phyloP scores from a whole-genome alignment of 2,888 invertebrate species.

The Elysia crispata region DNA sequence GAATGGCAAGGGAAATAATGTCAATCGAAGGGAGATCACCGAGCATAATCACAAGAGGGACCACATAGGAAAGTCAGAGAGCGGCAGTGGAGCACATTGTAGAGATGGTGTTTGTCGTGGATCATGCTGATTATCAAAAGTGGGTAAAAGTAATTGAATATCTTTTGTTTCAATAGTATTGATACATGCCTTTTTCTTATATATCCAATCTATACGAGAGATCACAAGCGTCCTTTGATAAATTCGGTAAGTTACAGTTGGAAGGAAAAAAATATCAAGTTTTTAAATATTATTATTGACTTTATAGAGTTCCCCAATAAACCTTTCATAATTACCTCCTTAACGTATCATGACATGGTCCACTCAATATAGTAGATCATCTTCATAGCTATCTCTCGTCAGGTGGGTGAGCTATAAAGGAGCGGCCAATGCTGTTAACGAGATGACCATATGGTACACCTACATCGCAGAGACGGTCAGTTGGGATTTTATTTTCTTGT shows the following conservation, averaged over 20 bases:
- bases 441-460: slow-evolving; percentile 40
- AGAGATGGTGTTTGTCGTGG: slow-evolving; percentile 38
- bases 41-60: not conserved
- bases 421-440: not conserved
- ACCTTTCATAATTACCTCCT: too few relatives aligned
- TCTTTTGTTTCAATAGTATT: too few relatives aligned
- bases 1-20: not conserved
- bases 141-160: slow-evolving; percentile 11
- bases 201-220: too few relatives aligned
- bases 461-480: slow-evolving; percentile 32
- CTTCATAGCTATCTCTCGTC: not conserved
- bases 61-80: not conserved
- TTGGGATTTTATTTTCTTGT: not conserved
- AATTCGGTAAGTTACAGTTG: too few relatives aligned
- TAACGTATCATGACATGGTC: too few relatives aligned
- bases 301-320: too few relatives aligned
- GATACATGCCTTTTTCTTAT: too few relatives aligned
- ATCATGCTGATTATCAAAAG: slow-evolving; percentile 33
- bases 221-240: too few relatives aligned
- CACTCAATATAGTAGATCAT: too few relatives aligned
- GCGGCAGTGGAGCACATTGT: slow-evolving; percentile 23
- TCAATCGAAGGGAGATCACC: not conserved
- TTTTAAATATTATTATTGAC: too few relatives aligned
- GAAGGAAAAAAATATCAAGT: too few relatives aligned
- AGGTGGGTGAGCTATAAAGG: slow-evolving; percentile 27